Conservation (phyloP, 2,888 invertebrate genomes). For the Caenorhabditis zanzibari region DNA sequence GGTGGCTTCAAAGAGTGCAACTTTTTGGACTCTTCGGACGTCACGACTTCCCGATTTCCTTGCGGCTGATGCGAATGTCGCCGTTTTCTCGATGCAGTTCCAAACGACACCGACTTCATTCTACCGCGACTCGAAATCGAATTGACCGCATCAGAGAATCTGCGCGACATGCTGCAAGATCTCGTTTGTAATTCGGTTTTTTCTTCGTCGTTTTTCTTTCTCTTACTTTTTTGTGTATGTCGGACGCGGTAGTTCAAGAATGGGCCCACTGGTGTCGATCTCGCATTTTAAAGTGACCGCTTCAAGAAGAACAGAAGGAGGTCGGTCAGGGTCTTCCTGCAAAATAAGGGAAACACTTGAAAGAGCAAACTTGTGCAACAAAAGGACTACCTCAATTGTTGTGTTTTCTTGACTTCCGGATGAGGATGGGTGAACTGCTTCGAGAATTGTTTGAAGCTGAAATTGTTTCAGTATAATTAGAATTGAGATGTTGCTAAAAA, state of each 20-base stretch:
- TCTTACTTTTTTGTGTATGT: conserved; percentile 75
- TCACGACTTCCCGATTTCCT: conserved; percentile 63
- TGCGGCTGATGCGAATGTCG: conserved; percentile 73
- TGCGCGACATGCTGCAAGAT: conserved; percentile 75
- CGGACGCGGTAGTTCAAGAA: conserved; percentile 74
- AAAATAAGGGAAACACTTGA: conserved; percentile 19
- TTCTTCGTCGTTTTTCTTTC: background rate
- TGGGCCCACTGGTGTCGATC: conserved; percentile 75
- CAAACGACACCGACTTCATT: conserved; percentile 76
- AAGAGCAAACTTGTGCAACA: conserved; percentile 9
- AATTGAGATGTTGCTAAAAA: no score
- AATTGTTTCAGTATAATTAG: conserved; percentile 15
- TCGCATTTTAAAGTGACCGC: conserved; percentile 78
- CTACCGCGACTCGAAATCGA: conserved; percentile 66
- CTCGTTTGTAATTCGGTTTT: conserved; percentile 29
- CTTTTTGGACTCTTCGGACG: conserved; percentile 72
- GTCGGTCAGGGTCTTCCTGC: conserved; percentile 75
- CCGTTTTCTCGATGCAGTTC: conserved; percentile 62
- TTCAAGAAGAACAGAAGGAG: conserved; percentile 82
- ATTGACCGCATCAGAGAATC: conserved; percentile 79
- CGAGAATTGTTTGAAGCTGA: conserved; percentile 82
- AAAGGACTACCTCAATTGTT: conserved; percentile 66
- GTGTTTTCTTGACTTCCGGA: conserved; percentile 80
- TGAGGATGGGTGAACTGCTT: conserved; percentile 79
- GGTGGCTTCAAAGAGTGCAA: conserved; percentile 76